Evolutionary conservation across 2,797 vertebrate species (phyloP).

Genomic region (Anas bernieri): DNA sequence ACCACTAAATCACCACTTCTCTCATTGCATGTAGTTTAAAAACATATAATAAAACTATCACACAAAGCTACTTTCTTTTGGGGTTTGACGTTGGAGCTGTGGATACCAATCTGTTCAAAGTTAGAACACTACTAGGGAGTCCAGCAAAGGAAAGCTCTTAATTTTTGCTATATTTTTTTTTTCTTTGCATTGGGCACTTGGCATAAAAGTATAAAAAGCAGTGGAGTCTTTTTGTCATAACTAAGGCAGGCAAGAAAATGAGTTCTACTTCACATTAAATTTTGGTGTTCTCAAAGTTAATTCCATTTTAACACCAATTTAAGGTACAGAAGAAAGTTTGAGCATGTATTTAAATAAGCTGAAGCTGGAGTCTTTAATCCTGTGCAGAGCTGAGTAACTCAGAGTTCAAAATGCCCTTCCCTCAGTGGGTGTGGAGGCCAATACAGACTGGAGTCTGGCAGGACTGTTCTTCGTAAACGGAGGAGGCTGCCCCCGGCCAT

Average conservation of each 20-base stretch:
- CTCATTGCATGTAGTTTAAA: slow-evolving; percentile 67
- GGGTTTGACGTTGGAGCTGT: slow-evolving; percentile 33
- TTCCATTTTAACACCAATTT: slow-evolving; percentile 31
- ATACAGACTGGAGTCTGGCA: background rate
- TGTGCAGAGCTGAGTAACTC: background rate
- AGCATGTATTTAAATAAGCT: background rate
- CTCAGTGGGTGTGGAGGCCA: slow-evolving; percentile 5
- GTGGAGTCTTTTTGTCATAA: background rate
- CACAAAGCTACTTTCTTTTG: slow-evolving; percentile 61
- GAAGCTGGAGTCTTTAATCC: slow-evolving; percentile 19
- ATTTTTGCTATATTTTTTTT: slow-evolving; percentile 43
- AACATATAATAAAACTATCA: slow-evolving; percentile 73
- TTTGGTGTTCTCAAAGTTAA: background rate
- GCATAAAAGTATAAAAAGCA: slow-evolving; percentile 14
- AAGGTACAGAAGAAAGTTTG: background rate
- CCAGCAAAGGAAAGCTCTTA: slow-evolving; percentile 39
- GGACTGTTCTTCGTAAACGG: slow-evolving; percentile 9
- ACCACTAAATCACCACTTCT: slow-evolving; percentile 73
- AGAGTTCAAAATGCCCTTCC: slow-evolving; percentile 11
- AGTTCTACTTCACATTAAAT: background rate
- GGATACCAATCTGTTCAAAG: slow-evolving; percentile 57
- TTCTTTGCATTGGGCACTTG: background rate
- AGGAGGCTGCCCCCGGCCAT: background rate
- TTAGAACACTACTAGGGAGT: slow-evolving; percentile 6
- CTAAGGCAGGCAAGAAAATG: slow-evolving; percentile 19